Conservation (phyloP, 2,888 invertebrate species). For the Drosophila bunnanda region DNA sequence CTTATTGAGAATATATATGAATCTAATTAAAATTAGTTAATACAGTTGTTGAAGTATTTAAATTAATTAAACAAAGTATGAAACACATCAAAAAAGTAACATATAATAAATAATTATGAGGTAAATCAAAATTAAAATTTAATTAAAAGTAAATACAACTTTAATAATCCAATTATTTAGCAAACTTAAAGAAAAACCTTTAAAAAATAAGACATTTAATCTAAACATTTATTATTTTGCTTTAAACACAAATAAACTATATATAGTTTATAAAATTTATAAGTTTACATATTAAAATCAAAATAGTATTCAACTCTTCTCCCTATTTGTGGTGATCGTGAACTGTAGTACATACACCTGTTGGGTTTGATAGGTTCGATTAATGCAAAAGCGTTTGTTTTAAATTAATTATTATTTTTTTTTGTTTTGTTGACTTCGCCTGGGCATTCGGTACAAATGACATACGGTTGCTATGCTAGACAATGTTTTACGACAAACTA, state of each 20-base stretch:
- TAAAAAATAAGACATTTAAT: background rate
- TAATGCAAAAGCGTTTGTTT: constrained; percentile 23
- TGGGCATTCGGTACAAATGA: background rate
- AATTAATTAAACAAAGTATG: too few relatives aligned
- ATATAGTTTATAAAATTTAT: background rate
- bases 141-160: too few relatives aligned
- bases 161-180: too few relatives aligned
- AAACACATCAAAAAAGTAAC: background rate
- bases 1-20: background rate
- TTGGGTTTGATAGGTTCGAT: constrained; percentile 3
- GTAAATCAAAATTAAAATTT: too few relatives aligned
- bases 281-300: background rate
- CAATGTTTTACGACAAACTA: constrained; percentile 23
- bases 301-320: background rate
- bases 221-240: background rate
- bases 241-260: background rate
- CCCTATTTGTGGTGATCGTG: background rate
- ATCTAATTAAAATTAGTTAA: background rate
- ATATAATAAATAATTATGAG: too few relatives aligned
- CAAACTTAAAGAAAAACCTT: too few relatives aligned
- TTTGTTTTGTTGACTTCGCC: background rate
- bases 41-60: too few relatives aligned
- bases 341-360: background rate
- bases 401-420: background rate
- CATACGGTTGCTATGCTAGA: constrained; percentile 15